Evolutionary conservation across 1,140 invertebrate genomes (phyloP).

Genomic region (Sinella curviseta): DNA sequence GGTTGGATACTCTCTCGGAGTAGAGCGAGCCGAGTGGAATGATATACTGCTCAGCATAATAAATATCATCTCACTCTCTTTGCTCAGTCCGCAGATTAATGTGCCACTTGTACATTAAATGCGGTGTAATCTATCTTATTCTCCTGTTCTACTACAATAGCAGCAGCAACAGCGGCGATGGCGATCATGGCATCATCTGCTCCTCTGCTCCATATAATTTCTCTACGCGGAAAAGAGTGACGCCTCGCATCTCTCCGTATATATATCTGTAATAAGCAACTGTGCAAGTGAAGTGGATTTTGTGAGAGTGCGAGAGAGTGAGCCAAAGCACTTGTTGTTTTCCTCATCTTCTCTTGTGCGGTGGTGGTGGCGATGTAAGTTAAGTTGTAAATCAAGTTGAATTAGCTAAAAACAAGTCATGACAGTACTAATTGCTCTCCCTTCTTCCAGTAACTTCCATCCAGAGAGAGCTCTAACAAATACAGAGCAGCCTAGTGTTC

Average conservation of each 20-base stretch:
- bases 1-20: background rate
- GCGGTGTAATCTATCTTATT: slow-evolving; percentile 16
- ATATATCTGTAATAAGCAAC: too few relatives aligned
- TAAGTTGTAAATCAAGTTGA: slow-evolving; percentile 45
- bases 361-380: background rate
- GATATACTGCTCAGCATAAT: background rate
- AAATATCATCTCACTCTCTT: too few relatives aligned
- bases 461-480: background rate
- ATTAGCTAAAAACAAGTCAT: slow-evolving; percentile 46
- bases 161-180: too few relatives aligned
- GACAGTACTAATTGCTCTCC: slow-evolving; percentile 47
- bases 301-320: background rate
- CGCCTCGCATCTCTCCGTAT: too few relatives aligned
- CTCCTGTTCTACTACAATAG: too few relatives aligned
- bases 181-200: background rate
- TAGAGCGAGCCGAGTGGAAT: background rate
- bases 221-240: too few relatives aligned
- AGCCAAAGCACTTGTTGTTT: background rate
- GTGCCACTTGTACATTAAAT: background rate
- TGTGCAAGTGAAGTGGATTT: too few relatives aligned
- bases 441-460: slow-evolving; percentile 11
- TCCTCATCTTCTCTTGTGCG: background rate
- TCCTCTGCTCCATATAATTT: too few relatives aligned
- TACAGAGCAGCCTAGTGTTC: background rate
- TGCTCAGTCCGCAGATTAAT: background rate